Base-by-base conservation (phyloP, 2,888 invertebrate species). In the Diarsia rubi region DNA sequence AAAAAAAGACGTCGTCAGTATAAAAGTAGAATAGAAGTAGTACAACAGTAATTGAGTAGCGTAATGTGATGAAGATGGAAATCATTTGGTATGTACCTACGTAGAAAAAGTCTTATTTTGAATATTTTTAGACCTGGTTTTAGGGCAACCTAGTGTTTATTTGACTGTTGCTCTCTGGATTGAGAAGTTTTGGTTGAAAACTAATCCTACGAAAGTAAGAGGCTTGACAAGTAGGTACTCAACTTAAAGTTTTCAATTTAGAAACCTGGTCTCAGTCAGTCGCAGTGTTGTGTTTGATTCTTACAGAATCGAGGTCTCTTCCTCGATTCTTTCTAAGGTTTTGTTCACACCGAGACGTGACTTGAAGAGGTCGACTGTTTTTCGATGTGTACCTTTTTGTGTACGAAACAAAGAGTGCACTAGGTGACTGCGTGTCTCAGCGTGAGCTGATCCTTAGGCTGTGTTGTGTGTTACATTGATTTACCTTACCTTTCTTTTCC, bases 11-110 rank as follows among this genome's bases (percentile, higher is more conserved):
- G 2, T 31, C 47, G 11, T 49, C 42, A 64, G 31, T 72, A 71
- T n/a, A 49, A 52, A 64, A 14, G 72, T 27, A 45, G 31, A 57
- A 42, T 77, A 70, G 63, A 49, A 47, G 42, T 77, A 78, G 78
- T 78, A 49, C 47, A 68, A n/a, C 21, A 67, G 11, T 70, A 63
- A 37, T 64, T 76, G 12, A 66, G n/a, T 52, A 54, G 62, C 45
- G 49, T 69, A 60, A 37, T 60, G 21, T 65, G 54, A 74, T 57
- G 27, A 21, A 57, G 42, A 8, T 70, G 27, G 27, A 42, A 52
- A 68, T 42, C 3, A n/a, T 27, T 70, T 71, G 24, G 57, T 70
- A 37, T 59, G 44, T 49, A 52, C 14, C 21, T 60, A 60, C 9
- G 49, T 75, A 75, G 76, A 37, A 45, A 57, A 59, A 31, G 31